phyloP scores from a whole-genome alignment of 2,113 vertebrate species.

The Cololabis saira region DNA sequence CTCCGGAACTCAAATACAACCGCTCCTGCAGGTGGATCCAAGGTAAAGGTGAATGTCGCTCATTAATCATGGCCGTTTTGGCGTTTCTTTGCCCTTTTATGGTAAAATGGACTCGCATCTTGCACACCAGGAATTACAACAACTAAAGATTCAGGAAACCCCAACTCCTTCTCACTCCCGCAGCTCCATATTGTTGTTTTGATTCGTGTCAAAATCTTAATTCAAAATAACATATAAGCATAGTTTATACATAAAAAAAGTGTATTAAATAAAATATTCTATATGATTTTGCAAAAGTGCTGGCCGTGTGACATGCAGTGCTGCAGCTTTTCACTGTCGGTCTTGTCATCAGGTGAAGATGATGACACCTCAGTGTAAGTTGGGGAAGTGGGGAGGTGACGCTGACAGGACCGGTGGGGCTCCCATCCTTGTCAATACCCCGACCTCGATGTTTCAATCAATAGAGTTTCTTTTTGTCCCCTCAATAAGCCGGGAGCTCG shows the following conservation, averaged over 20 bases:
- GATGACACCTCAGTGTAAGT: slow-evolving; percentile 63
- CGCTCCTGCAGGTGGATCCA: slow-evolving; percentile 66
- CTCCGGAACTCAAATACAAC: slow-evolving; percentile 42
- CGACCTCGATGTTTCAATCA: slow-evolving; percentile 73
- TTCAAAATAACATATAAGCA: background rate
- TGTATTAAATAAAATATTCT: background rate
- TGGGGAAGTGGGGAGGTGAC: slow-evolving; percentile 39
- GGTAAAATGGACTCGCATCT: slow-evolving; percentile 55
- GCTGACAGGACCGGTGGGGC: slow-evolving; percentile 56
- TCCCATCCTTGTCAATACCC: slow-evolving; percentile 63
- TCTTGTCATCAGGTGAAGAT: slow-evolving; percentile 50
- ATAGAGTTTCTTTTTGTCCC: slow-evolving; percentile 61
- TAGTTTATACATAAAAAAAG: no score
- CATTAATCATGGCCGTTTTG: slow-evolving; percentile 69
- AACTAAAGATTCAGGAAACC: slow-evolving; percentile 23
- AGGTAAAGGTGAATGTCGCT: slow-evolving; percentile 69
- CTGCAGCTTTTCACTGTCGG: slow-evolving; percentile 53
- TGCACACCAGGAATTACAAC: slow-evolving; percentile 69
- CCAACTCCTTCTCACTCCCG: background rate
- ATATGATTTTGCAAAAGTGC: background rate
- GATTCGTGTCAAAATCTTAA: background rate
- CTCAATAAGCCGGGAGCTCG: slow-evolving; percentile 73
- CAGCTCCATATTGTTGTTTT: background rate
- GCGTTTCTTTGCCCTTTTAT: slow-evolving; percentile 56
- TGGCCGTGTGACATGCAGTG: background rate